phyloP scores from a whole-genome alignment of 2,797 vertebrate genomes.

The Lerista edwardsae region DNA sequence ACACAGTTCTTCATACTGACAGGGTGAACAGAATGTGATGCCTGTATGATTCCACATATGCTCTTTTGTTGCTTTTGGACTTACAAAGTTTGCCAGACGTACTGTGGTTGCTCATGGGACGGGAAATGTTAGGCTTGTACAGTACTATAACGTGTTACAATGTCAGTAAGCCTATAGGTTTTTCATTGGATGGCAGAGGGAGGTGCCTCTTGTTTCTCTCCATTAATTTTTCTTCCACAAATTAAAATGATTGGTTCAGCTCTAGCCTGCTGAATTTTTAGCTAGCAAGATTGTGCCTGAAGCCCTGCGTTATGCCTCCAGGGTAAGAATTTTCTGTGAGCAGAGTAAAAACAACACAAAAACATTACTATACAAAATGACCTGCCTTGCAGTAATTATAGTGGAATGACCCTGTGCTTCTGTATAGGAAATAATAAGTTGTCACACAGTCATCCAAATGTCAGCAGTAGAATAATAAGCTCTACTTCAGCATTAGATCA shows the following conservation, averaged over 20 bases:
- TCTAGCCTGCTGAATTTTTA: neutral
- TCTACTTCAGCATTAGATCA: neutral
- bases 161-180: neutral
- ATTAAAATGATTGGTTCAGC: neutral
- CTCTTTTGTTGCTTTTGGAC: neutral
- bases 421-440: constrained; percentile 21
- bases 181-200: neutral
- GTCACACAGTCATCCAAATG: constrained; percentile 4
- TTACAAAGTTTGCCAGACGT: neutral
- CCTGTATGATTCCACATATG: neutral
- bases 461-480: neutral
- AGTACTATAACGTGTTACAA: neutral
- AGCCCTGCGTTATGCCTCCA: neutral
- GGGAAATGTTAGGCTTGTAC: neutral
- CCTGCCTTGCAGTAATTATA: neutral
- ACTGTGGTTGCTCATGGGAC: neutral
- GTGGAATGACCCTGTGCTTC: neutral
- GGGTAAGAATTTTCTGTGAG: neutral
- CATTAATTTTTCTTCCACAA: constrained; percentile 2
- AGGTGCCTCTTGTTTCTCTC: neutral
- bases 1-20: neutral
- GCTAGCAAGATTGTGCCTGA: neutral
- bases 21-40: neutral
- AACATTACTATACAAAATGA: constrained; percentile 4
- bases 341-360: too few relatives aligned